Evolutionary conservation across 2,797 vertebrate genomes (phyloP).

Genomic region (Poliocrania exsul): DNA sequence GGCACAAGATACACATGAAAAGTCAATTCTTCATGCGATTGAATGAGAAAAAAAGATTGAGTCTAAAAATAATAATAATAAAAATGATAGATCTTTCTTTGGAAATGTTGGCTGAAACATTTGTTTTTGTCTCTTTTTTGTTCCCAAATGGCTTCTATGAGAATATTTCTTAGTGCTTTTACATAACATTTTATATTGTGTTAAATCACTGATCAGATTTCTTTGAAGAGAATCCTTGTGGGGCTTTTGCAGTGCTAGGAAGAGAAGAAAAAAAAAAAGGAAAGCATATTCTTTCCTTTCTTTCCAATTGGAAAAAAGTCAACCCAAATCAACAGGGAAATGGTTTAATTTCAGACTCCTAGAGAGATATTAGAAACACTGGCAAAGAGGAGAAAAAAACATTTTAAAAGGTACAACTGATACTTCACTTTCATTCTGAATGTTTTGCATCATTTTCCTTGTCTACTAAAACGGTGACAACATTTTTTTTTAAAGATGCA

Average conservation of each 20-base stretch:
- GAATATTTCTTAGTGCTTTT: constrained; percentile 53
- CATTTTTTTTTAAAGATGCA: neutral
- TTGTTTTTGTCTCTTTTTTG: constrained; percentile 41
- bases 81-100: constrained; percentile 16
- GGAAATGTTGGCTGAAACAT: constrained; percentile 21
- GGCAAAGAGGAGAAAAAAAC: neutral
- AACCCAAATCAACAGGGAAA: constrained; percentile 42
- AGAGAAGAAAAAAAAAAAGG: neutral
- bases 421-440: neutral
- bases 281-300: constrained; percentile 8
- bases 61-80: constrained; percentile 44
- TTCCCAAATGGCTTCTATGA: constrained; percentile 29
- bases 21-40: neutral
- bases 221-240: constrained; percentile 54
- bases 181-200: constrained; percentile 57
- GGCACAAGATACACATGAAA: neutral
- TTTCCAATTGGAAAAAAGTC: constrained; percentile 27
- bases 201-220: constrained; percentile 48
- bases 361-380: neutral
- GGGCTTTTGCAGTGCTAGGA: constrained; percentile 41
- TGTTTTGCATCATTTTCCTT: neutral
- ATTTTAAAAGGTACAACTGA: neutral
- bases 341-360: constrained; percentile 42
- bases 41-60: neutral
- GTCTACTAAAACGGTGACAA: neutral